These are phyloP conservation scores for Megaptera novaeangliae DNA, from an alignment of 2,113 vertebrate species.

Conservation along the genomic window DNA sequence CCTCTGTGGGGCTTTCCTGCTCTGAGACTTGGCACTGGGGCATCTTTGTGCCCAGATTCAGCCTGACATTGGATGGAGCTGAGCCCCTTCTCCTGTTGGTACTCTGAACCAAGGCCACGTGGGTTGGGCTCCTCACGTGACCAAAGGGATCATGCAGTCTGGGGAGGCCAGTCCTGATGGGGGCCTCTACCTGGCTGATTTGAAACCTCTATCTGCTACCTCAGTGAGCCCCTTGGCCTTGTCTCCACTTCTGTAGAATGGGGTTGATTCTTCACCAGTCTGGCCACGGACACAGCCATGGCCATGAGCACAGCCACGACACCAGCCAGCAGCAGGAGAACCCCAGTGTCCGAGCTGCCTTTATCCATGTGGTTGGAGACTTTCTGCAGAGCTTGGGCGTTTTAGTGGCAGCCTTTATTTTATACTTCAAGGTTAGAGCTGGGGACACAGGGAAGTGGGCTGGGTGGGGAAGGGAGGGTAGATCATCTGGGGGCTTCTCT, in stretches of 20 bases:
- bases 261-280: constrained; percentile 91
- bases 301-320: neutral
- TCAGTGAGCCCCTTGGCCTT: neutral
- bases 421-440: constrained; percentile 87
- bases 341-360: constrained; percentile 90
- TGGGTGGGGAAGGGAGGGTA: neutral
- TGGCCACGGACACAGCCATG: constrained; percentile 77
- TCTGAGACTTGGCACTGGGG: neutral
- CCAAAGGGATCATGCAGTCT: neutral
- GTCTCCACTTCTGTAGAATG: constrained; percentile 83
- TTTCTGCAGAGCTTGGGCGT: constrained; percentile 91
- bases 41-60: neutral
- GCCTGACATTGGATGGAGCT: neutral
- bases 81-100: neutral
- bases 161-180: neutral
- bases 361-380: constrained; percentile 91
- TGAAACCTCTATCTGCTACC: neutral
- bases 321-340: constrained; percentile 64
- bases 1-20: neutral
- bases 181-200: neutral
- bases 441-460: neutral
- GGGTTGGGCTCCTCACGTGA: neutral
- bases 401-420: constrained; percentile 86
- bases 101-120: neutral
- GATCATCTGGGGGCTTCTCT: neutral